Conservation (phyloP, 1,140 invertebrate genomes). For the Orius laevigatus region DNA sequence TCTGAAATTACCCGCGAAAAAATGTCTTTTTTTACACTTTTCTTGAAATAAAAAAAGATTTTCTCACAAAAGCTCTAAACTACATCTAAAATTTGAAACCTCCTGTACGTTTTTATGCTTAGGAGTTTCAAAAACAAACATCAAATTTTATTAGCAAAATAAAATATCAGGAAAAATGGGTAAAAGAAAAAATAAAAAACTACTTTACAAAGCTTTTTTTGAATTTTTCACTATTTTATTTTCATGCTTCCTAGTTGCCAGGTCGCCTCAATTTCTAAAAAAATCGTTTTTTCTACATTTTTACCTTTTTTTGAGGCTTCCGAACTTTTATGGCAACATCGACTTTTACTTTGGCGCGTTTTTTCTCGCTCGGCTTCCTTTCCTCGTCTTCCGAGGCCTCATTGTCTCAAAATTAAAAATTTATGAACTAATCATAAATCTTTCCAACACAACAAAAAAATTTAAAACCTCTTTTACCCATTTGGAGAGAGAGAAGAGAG, state of each 20-base stretch:
- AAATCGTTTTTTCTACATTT: background rate
- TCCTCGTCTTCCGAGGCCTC: background rate
- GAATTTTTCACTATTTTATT: background rate
- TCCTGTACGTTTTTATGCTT: background rate
- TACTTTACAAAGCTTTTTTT: background rate
- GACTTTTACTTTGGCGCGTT: constrained; percentile 9
- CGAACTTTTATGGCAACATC: constrained; percentile 5
- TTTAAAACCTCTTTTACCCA: constrained; percentile 3
- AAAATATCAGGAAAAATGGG: too few species aligned
- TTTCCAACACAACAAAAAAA: constrained; percentile 1
- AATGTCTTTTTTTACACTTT: too few species aligned
- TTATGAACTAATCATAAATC: background rate
- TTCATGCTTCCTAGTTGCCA: background rate
- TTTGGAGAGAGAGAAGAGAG: background rate
- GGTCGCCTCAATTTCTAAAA: too few species aligned
- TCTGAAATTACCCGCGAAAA: constrained; percentile 18
- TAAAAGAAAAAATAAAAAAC: too few species aligned
- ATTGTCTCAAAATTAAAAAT: background rate
- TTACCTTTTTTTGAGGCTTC: constrained; percentile 1
- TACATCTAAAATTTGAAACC: background rate
- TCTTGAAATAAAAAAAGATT: too few species aligned
- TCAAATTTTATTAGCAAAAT: background rate
- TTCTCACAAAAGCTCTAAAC: background rate
- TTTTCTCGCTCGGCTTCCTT: background rate
- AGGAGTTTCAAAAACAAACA: background rate